Evolutionary conservation across 2,113 vertebrate genomes (phyloP).

Genomic region (Colinus virginianus): DNA sequence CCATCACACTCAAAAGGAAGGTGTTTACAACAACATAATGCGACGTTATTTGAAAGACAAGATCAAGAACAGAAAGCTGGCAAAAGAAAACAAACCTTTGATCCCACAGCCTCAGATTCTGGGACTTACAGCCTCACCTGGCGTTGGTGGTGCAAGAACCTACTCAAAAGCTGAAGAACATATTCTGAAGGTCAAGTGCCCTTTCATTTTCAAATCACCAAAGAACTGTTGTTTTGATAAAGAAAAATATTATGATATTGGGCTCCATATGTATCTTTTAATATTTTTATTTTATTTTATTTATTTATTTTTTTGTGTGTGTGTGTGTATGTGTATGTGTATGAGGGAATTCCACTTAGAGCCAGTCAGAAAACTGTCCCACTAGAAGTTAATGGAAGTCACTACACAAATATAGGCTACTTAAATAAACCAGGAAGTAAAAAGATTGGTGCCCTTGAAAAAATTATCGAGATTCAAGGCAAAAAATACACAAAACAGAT

Average conservation of each 20-base stretch:
- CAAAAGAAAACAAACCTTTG: constrained; percentile 79
- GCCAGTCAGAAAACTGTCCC: neutral
- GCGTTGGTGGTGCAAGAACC: constrained; percentile 88
- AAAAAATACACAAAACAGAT: neutral
- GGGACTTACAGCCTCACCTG: constrained; percentile 94
- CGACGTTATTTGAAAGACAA: constrained; percentile 90
- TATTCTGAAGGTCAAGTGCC: constrained; percentile 88
- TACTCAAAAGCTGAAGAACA: constrained; percentile 87
- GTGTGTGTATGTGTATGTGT: neutral
- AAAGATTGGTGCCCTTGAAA: neutral
- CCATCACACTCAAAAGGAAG: constrained; percentile 95
- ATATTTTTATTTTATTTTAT: neutral
- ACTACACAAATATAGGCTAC: neutral
- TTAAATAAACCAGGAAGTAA: neutral
- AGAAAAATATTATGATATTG: neutral
- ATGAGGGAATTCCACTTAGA: neutral
- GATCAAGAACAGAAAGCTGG: constrained; percentile 76
- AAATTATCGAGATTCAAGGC: neutral
- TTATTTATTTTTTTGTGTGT: too few relatives aligned
- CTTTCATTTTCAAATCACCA: neutral
- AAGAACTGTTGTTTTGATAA: neutral
- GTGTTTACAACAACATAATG: constrained; percentile 95
- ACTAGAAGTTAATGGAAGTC: neutral
- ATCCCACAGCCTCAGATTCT: constrained; percentile 89
- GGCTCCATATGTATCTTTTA: neutral